phyloP scores from a whole-genome alignment of 2,113 vertebrate species.

The Serilophus lunatus region DNA sequence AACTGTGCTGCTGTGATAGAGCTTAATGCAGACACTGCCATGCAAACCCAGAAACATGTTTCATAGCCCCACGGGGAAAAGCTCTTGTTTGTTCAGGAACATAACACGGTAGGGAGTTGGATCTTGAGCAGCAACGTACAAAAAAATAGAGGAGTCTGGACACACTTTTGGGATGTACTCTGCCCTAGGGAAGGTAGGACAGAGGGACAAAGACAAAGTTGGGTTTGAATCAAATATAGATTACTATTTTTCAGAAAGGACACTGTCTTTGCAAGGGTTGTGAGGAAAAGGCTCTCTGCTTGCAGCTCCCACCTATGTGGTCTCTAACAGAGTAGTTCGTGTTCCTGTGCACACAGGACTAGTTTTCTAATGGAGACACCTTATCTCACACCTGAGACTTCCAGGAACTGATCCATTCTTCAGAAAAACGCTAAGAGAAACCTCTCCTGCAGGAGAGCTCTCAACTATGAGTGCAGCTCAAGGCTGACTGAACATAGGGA shows the following conservation, averaged over 20 bases:
- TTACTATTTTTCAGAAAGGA: neutral
- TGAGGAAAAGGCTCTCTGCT: neutral
- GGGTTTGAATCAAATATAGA: neutral
- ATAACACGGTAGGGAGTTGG: neutral
- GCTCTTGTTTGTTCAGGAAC: neutral
- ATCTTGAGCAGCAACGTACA: neutral
- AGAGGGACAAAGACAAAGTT: neutral
- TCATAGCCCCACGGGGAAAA: neutral
- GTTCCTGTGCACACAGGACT: neutral
- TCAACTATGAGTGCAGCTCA: neutral
- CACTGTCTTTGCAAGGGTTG: neutral
- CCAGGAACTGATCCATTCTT: neutral
- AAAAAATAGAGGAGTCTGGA: neutral
- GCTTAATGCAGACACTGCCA: neutral
- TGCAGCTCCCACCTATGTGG: rapidly evolving
- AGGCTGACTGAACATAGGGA: neutral
- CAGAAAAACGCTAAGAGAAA: neutral
- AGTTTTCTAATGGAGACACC: neutral
- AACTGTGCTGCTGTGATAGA: neutral
- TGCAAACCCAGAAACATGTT: neutral
- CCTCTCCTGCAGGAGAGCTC: neutral
- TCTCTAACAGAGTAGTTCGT: neutral
- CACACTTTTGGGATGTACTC: neutral
- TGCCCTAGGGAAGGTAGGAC: neutral
- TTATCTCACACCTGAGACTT: neutral